Conservation (phyloP, 1,140 invertebrate genomes). For the Metopolophium dirhodum region DNA sequence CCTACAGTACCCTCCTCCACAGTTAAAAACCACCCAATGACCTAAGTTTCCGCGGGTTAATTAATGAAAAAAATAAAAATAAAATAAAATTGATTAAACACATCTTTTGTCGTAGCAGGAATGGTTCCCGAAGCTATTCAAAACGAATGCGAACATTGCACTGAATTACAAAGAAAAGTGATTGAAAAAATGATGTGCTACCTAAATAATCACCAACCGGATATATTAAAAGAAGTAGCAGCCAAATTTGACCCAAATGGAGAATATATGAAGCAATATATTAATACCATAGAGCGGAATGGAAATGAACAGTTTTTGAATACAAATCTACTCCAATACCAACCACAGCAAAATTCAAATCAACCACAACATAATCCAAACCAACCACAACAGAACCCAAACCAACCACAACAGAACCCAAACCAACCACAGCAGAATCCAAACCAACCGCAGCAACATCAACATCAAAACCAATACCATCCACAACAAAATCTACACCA, state of each 20-base stretch:
- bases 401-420: neutral
- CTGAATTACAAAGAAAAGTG: slow-evolving; percentile 62
- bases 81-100: neutral
- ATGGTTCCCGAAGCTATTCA: slow-evolving; percentile 62
- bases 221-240: slow-evolving; percentile 63
- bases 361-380: neutral
- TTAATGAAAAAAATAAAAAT: too few species aligned
- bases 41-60: too few species aligned
- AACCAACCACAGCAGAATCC: neutral
- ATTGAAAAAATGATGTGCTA: slow-evolving; percentile 59
- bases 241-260: slow-evolving; percentile 65
- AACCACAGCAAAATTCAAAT: neutral
- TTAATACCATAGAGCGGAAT: neutral
- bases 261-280: slow-evolving; percentile 61
- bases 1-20: too few species aligned
- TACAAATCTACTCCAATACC: neutral
- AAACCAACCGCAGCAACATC: neutral
- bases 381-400: neutral
- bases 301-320: slow-evolving; percentile 2
- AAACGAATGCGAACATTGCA: slow-evolving; percentile 62
- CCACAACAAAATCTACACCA: neutral
- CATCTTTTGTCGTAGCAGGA: slow-evolving; percentile 57
- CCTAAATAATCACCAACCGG: slow-evolving; percentile 63
- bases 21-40: too few species aligned
- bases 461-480: neutral